These are phyloP conservation scores for Panthera tigris DNA, from an alignment of 2,113 vertebrate species.

Conservation along the genomic window DNA sequence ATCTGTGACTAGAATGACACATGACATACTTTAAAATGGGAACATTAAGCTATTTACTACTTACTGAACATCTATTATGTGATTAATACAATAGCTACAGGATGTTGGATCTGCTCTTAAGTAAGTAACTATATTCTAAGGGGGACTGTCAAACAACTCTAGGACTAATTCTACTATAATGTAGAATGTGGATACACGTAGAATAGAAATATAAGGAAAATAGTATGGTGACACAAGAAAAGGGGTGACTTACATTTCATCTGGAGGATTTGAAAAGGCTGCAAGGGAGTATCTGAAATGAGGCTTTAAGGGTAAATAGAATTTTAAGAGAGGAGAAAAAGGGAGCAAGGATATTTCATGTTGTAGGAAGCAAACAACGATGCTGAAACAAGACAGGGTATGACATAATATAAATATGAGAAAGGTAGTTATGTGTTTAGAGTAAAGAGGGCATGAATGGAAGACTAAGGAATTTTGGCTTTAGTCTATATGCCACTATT, in stretches of 20 bases:
- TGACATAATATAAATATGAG: background rate
- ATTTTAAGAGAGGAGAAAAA: background rate
- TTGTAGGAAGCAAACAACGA: background rate
- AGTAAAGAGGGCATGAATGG: background rate
- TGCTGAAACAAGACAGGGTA: background rate
- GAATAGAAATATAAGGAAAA: constrained; percentile 16
- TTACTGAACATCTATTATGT: background rate
- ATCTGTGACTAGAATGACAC: background rate
- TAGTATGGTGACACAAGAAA: background rate
- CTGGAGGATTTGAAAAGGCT: background rate
- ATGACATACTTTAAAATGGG: background rate
- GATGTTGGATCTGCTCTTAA: background rate
- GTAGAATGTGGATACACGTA: background rate
- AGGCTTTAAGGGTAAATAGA: background rate
- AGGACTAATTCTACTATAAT: background rate
- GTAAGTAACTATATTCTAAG: constrained; percentile 12
- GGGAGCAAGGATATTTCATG: background rate
- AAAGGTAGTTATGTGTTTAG: background rate
- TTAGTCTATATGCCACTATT: background rate
- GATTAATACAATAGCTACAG: background rate
- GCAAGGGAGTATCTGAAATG: background rate
- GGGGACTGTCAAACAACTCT: background rate
- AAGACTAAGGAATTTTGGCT: constrained; percentile 29
- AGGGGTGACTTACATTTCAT: background rate
- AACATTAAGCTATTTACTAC: background rate